Base-by-base conservation (phyloP, 2,113 vertebrate genomes). In the Chiloscyllium plagiosum region DNA sequence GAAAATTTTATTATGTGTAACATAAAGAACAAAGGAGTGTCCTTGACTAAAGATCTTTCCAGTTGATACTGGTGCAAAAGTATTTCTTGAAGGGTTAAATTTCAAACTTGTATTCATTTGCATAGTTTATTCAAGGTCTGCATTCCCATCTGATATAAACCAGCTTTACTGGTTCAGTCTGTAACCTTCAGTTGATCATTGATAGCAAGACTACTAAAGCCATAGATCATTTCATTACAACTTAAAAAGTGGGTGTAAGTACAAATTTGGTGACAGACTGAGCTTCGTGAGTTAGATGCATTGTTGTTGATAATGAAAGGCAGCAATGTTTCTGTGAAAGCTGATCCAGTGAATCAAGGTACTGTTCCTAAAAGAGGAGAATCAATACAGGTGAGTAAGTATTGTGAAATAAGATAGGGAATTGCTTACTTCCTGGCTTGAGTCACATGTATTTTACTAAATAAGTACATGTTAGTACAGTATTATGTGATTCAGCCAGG, bases 61-160 rank as follows among this genome's bases (percentile, higher is more conserved):
- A 61, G 1, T 90, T 61, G 66, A 37, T 50, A 24, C 10, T 13
- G 37, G 22, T 26, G 20, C 66, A 29, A 37, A 70, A 94, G 70
- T 37, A 50, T 24, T 1, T 50, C 94, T 29, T 10, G 5, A 50
- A 52, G 94, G 94, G 94, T 95, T 95, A 70, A 95, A 33, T 95
- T 72, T 95, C 92, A 95, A 95, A 29, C 66, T 33, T 90, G 26
- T 47, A 47, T 19, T 95, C 42, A 95, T 95, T 95, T 95, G 69
- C 68, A 72, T 50, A 72, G 66, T 70, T 15, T 70, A 76, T 50
- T 95, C 69, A 95, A 52, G 37, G 22, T 47, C 19, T 76, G 42
- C 69, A 52, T 33, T 76, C 94, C 33, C 69, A 95, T 72, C 94
- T 50, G 42, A 95, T 52, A 76, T 76, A 72, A 22, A 37, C 10